Evolutionary conservation across 2,113 vertebrate genomes (phyloP), one percentile per base, ranked within the genome.

Genomic region (Periophthalmodon schlosseri): DNA sequence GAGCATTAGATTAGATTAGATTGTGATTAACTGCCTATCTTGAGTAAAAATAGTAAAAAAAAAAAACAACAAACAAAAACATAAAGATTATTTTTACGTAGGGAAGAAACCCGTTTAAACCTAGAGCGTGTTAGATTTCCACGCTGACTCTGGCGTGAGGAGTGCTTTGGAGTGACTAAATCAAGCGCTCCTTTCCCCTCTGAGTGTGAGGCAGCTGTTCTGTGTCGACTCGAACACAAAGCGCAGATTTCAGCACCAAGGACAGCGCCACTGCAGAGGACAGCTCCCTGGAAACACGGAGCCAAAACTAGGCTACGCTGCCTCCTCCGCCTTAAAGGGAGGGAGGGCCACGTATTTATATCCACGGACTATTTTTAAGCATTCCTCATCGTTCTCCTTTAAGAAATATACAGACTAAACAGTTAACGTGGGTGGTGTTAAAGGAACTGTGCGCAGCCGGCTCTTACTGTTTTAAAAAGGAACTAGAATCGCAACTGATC

Each of bases 261-360:
- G 89, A 90, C 88, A 91, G 91, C 84, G 69, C 20, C 84, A 79
- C 88, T 88, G 89, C 87, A 86, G 80, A 44, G 79, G 28, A 28
- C 70, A 0, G 78, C 88, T 64, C 81, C 82, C 79, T 77, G 89
- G 88, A 86, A 88, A 81, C 54, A 80, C 76, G 82, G 75, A 49
- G 68, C 14, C 85, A 89, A 86, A 89, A 89, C 75, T 89, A 87
- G 90, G 87, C 86, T 88, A 84, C 52, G 64, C 76, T 88, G 76
- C 80, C 68, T 21, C 47, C 75, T 80, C 63, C 72, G 70, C 73
- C 84, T 81, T 72, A 68, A 75, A 58, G 1, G 70, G 75, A n/a
- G 28, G 47, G 0, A 0, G 71, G 60, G 4, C 7, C 12, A 6
- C 24, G 13, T 34, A 16, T 64, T 70, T 80, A 64, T 70, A 74